phyloP scores from a whole-genome alignment of 2,113 vertebrate species.

The Vidua chalybeata region DNA sequence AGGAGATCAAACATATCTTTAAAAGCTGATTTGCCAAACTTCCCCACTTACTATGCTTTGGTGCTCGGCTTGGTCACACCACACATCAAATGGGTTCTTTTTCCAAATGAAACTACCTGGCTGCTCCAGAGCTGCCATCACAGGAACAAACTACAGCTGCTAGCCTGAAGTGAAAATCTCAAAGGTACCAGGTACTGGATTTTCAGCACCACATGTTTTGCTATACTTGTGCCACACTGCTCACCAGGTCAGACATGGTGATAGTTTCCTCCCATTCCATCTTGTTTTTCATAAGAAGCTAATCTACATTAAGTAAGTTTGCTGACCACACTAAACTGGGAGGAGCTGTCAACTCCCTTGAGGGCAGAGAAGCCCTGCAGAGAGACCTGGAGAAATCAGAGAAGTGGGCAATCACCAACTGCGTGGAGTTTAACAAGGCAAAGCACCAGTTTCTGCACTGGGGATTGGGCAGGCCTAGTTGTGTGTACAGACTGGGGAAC shows the following conservation, averaged over 20 bases:
- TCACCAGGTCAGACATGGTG: neutral
- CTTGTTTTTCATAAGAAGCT: neutral
- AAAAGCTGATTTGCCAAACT: neutral
- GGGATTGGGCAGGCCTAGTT: too few relatives aligned
- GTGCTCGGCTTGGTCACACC: accelerated
- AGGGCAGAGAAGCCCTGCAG: too few relatives aligned
- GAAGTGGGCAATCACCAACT: too few relatives aligned
- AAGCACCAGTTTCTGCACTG: too few relatives aligned
- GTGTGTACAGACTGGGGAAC: too few relatives aligned
- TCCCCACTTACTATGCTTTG: neutral
- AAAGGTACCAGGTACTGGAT: neutral
- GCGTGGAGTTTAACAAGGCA: too few relatives aligned
- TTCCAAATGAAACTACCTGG: neutral
- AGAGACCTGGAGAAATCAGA: too few relatives aligned
- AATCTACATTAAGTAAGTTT: neutral
- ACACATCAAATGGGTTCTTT: neutral
- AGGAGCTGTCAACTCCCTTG: too few relatives aligned
- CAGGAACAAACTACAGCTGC: neutral
- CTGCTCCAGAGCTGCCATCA: neutral
- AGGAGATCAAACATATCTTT: accelerated
- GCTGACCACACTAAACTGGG: too few relatives aligned
- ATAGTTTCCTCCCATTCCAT: neutral
- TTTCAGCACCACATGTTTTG: neutral
- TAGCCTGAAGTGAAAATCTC: neutral
- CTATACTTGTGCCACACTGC: neutral